Conservation (phyloP, 2,888 invertebrate genomes). For the Agrochola litura region DNA sequence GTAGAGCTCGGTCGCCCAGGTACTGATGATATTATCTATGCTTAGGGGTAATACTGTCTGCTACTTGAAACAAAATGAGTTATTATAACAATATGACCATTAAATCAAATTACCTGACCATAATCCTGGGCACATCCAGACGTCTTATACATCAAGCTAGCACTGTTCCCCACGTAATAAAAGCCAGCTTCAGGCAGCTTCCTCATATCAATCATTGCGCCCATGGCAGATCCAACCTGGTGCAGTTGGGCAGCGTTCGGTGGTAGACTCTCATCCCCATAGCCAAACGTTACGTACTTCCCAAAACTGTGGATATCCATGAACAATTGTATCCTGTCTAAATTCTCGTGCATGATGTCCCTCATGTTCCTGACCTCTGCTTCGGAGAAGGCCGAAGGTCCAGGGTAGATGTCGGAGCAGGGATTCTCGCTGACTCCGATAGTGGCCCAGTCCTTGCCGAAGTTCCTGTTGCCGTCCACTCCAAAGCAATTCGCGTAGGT, state of each 20-base stretch:
- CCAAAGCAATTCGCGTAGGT: conserved; percentile 87
- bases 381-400: conserved; percentile 91
- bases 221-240: conserved; percentile 74
- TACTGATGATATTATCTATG: background rate
- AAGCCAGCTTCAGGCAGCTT: conserved; percentile 70
- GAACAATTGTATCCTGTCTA: conserved; percentile 90
- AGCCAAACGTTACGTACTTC: conserved; percentile 84
- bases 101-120: conserved; percentile 36
- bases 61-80: background rate
- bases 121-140: conserved; percentile 65
- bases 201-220: conserved; percentile 74
- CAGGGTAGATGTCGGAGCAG: conserved; percentile 91
- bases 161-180: conserved; percentile 79
- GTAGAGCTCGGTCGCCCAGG: too few relatives aligned
- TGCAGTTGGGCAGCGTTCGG: conserved; percentile 78
- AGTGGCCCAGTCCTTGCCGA: conserved; percentile 91
- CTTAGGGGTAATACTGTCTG: background rate
- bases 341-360: conserved; percentile 87
- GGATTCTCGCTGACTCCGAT: conserved; percentile 83
- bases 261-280: conserved; percentile 78
- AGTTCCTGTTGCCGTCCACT: conserved; percentile 93
- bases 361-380: conserved; percentile 91
- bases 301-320: conserved; percentile 93
- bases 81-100: background rate
- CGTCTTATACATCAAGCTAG: conserved; percentile 70